Base-by-base conservation (phyloP, 2,113 vertebrate genomes). In the Heterochromis multidens region DNA sequence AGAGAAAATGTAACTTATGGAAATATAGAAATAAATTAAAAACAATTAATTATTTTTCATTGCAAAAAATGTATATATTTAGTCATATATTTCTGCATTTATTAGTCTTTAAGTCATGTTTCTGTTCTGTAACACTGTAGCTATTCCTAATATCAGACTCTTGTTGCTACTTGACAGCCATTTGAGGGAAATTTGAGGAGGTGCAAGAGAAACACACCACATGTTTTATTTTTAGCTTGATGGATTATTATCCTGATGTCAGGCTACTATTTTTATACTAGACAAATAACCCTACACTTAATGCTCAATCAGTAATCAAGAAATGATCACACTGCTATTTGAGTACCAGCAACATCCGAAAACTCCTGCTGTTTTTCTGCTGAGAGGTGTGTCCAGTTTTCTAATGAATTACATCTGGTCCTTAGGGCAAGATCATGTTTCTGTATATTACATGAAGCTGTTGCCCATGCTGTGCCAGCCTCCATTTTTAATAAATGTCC, bases 191-290 rank as follows among this genome's bases (percentile, higher is more conserved):
- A 72, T 82, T 23, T 76, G 25, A 80, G 37, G 62, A 85, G 70
- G 60, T 9, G 77, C 67, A 25, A 78, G 3, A 12, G 7, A 82
- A 72, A 81, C 33, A 83, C 4, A 14, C 0, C 58, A 40, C 74
- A 23, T 52, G 19, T 27, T 3, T 74, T 89, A 87, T 89, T 87
- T 83, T 83, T 89, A 80, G 80, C 49, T 31, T 19, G 23, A 80
- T 16, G 63, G 29, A 82, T 77, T 25, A n/a, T 61, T 62, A 79
- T 77, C 76, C 65, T 37, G 77, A 70, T 23, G 35, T 74, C 46
- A 74, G 27, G 27, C 31, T 33, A 0, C 37, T 87, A 72, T 80
- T 85, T 84, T 56, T 13, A 40, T 54, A 70, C 33, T 21, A 25
- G 21, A 58, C 79, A 63, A 88, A 90, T 70, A 77, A 82, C 33